phyloP scores from a whole-genome alignment of 2,888 invertebrate genomes.

The Deilephila porcellus region DNA sequence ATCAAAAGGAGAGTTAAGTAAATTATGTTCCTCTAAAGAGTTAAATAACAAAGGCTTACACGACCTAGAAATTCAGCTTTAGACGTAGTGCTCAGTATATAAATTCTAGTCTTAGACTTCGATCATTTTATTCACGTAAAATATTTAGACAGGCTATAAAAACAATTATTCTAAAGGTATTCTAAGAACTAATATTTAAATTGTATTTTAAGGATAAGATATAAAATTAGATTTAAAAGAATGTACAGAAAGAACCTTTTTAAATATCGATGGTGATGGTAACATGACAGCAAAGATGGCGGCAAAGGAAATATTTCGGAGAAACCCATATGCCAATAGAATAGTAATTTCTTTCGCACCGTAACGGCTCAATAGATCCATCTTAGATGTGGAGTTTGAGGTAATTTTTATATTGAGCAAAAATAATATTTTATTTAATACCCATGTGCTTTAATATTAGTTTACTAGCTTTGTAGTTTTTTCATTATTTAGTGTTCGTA shows the following conservation, averaged over 20 bases:
- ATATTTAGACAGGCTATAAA: background rate
- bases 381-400: background rate
- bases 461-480: background rate
- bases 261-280: slow-evolving; percentile 1
- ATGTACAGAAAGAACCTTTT: background rate
- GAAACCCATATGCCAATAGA: slow-evolving; percentile 1
- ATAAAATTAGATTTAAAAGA: background rate
- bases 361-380: background rate
- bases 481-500: background rate
- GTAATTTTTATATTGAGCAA: background rate
- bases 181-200: background rate
- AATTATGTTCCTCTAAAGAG: no score
- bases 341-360: slow-evolving; percentile 17
- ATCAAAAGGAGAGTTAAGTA: no score
- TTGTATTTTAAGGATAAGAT: background rate
- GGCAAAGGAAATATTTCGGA: slow-evolving; percentile 4
- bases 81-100: no score
- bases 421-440: no score
- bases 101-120: no score
- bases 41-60: no score
- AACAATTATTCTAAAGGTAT: background rate
- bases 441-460: no score
- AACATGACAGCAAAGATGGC: background rate
- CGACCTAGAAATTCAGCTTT: no score
- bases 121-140: no score